These are phyloP conservation scores for Tineola bisselliella DNA, from an alignment of 2,888 invertebrate species.

Conservation along the genomic window DNA sequence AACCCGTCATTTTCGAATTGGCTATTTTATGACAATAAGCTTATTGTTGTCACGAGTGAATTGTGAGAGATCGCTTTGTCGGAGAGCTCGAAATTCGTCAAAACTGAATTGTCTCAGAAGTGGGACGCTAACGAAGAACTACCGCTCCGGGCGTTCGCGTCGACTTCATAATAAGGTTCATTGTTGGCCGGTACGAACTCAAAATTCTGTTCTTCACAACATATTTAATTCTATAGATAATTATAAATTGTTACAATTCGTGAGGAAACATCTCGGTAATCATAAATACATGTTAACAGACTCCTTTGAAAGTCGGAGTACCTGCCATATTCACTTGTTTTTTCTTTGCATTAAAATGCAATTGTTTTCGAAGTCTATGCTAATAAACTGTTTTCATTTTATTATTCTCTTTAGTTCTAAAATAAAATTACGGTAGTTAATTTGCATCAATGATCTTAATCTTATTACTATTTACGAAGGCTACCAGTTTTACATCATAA, in stretches of 20 bases:
- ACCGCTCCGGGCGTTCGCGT: constrained; percentile 23
- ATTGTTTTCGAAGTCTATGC: no score
- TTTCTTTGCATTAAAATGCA: no score
- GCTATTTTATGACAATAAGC: constrained; percentile 64
- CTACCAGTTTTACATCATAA: neutral
- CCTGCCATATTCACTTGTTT: no score
- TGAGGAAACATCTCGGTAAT: no score
- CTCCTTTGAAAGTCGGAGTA: no score
- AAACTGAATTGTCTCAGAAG: constrained; percentile 61
- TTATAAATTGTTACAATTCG: neutral
- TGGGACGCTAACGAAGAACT: constrained; percentile 44
- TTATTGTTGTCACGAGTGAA: constrained; percentile 44
- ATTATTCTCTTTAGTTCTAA: no score
- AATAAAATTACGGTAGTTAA: neutral
- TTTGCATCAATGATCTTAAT: neutral
- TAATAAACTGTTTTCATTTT: no score
- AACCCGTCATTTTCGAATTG: constrained; percentile 67
- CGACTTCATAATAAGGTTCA: neutral
- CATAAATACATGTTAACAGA: no score
- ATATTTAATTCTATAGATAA: neutral
- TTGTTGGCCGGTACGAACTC: neutral
- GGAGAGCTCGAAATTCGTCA: constrained; percentile 44
- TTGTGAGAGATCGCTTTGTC: constrained; percentile 47
- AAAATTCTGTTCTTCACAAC: neutral
- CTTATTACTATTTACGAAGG: neutral